Base-by-base conservation (phyloP, 2,797 vertebrate genomes). In the Carapus acus region DNA sequence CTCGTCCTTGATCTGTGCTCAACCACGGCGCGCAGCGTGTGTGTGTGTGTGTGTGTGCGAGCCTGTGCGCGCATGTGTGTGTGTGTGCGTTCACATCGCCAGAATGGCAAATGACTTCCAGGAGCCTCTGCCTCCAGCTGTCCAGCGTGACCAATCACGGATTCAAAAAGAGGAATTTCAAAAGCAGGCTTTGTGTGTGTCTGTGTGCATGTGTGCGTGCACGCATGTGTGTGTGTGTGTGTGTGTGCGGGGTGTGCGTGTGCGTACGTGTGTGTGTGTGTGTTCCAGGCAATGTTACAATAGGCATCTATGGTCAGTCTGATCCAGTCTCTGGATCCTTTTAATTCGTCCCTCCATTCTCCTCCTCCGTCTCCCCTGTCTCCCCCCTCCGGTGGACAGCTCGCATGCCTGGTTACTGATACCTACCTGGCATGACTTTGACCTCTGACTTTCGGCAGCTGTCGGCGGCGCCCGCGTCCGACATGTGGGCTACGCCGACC, bases 391-490 rank as follows among this genome's bases (percentile, higher is more conserved):
- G 27, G 39, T 53, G 18, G 12, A 20, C 57, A 13, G 45, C 41
- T 58, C 49, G 23, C 66, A 62, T 74, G 61, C 67, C 71, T 47
- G 55, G 69, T 58, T 31, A 43, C 68, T 74, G 65, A 76, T 70
- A 62, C 55, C 67, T 79, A 81, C 79, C 83, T 82, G 73, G 16
- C 49, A 69, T 74, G 79, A 72, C 78, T 80, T 77, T 85, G 71
- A 77, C 73, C 69, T 61, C 41, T 80, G 73, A 78, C 76, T 59
- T 79, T 72, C 12, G 48, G 63, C 86, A 86, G 84, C 84, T 88
- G 85, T 76, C 73, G 27, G 65, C 53, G 58, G 55, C 17, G 63
- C 73, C 53, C 73, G 71, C 56, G 51, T 48, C 8, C 19, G 67
- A 62, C 68, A 45, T 64, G 71, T 57, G 72, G 67, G 67, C 62